phyloP scores from a whole-genome alignment of 1,140 invertebrate species.

The Camponotus floridanus region DNA sequence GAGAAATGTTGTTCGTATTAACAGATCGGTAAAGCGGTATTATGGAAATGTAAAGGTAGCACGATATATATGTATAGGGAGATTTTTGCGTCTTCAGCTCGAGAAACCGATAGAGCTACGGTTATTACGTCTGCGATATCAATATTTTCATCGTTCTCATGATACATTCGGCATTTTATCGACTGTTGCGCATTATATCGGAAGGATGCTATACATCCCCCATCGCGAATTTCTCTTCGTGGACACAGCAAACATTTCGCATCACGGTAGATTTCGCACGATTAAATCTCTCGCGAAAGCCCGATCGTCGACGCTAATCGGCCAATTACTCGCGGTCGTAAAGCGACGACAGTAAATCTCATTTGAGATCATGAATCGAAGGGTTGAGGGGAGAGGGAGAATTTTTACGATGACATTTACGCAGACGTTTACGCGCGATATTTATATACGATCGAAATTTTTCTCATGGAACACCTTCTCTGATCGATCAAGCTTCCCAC shows the following conservation, averaged over 20 bases:
- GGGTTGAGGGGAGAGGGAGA: background rate
- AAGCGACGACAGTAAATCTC: slow-evolving; percentile 44
- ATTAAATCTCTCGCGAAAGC: slow-evolving; percentile 30
- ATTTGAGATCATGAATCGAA: slow-evolving; percentile 53
- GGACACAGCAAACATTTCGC: background rate
- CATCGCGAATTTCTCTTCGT: background rate
- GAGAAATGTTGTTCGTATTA: background rate
- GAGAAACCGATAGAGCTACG: slow-evolving; percentile 51
- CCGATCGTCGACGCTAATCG: background rate
- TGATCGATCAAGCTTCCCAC: background rate
- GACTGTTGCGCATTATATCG: slow-evolving; percentile 32
- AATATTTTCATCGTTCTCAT: slow-evolving; percentile 47
- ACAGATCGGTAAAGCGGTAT: background rate
- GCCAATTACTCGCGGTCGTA: slow-evolving; percentile 34
- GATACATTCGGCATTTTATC: slow-evolving; percentile 47
- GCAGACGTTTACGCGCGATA: slow-evolving; percentile 49
- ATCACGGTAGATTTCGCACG: background rate
- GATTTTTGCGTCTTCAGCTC: slow-evolving; percentile 58
- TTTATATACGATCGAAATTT: slow-evolving; percentile 43
- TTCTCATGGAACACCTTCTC: slow-evolving; percentile 24
- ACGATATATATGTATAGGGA: slow-evolving; percentile 11
- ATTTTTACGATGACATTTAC: slow-evolving; percentile 43
- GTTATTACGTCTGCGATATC: slow-evolving; percentile 52
- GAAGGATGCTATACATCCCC: background rate
- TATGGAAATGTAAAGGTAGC: slow-evolving; percentile 38